Conservation (phyloP, 2,797 vertebrate genomes). For the Catharus ustulatus region DNA sequence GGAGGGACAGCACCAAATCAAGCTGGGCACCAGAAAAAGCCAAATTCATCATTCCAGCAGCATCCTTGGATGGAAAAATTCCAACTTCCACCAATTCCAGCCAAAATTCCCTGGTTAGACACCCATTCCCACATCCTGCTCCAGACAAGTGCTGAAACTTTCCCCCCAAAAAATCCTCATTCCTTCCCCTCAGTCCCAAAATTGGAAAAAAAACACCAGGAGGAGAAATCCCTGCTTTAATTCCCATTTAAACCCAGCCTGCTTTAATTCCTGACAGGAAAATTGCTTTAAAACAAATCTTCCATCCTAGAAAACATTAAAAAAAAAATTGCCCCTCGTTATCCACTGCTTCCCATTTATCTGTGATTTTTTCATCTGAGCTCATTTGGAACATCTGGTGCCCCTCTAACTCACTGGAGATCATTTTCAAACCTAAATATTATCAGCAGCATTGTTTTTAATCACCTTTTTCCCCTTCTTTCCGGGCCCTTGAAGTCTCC, state of each 20-base stretch:
- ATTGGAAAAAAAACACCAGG: background rate
- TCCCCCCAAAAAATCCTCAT: too few species aligned
- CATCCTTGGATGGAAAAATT: accelerated
- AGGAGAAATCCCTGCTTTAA: background rate
- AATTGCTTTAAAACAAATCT: background rate
- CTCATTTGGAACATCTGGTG: background rate
- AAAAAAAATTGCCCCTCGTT: background rate
- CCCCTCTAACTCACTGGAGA: background rate
- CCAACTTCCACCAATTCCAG: too few species aligned
- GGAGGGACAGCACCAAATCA: accelerated
- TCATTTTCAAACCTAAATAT: background rate
- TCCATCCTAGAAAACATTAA: background rate
- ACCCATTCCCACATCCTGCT: background rate
- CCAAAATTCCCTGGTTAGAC: background rate
- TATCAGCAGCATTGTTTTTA: background rate
- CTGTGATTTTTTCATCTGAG: background rate
- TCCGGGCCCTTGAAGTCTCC: background rate
- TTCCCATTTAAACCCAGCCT: background rate
- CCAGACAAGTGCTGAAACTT: background rate
- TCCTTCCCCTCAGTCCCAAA: too few species aligned
- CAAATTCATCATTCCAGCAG: background rate
- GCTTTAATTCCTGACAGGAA: background rate
- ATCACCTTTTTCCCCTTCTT: background rate
- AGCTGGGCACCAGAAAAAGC: too few species aligned
- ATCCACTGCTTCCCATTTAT: background rate